Conservation (phyloP, 2,113 vertebrate species). For the Genyomyrus donnyi region DNA sequence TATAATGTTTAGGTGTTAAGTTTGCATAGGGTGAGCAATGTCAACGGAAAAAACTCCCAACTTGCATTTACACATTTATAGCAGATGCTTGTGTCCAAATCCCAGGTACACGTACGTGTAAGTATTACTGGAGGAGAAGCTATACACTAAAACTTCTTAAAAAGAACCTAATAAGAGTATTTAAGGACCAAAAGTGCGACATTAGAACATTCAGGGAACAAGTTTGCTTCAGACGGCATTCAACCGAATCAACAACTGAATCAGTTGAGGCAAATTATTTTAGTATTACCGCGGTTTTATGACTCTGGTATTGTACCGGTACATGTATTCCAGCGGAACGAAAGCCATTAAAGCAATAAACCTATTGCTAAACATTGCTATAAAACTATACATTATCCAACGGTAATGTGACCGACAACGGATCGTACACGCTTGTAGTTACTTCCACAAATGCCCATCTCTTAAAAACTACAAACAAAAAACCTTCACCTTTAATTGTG, state of each 20-base stretch:
- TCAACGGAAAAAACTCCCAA: background rate
- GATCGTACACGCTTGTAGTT: background rate
- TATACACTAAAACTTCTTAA: background rate
- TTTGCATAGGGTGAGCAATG: background rate
- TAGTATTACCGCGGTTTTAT: background rate
- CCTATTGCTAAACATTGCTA: background rate
- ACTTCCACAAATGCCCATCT: background rate
- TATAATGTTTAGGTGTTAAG: background rate
- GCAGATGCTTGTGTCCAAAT: background rate
- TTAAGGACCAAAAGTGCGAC: background rate
- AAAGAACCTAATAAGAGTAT: background rate
- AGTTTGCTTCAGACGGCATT: background rate
- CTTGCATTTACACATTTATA: background rate
- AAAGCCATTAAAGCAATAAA: background rate
- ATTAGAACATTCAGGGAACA: background rate
- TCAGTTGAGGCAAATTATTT: background rate
- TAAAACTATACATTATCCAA: background rate
- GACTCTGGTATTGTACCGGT: background rate
- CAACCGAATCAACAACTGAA: background rate
- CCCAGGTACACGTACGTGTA: background rate
- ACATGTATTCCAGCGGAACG: background rate
- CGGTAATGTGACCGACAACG: background rate
- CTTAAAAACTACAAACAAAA: background rate
- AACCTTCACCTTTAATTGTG: background rate
- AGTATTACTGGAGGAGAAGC: background rate